A percentile compares a stretch with the other conserved stretches of the same genome.
phyloP scores from a whole-genome alignment of 2,113 vertebrate genomes.

The Pyxicephalus adspersus region DNA sequence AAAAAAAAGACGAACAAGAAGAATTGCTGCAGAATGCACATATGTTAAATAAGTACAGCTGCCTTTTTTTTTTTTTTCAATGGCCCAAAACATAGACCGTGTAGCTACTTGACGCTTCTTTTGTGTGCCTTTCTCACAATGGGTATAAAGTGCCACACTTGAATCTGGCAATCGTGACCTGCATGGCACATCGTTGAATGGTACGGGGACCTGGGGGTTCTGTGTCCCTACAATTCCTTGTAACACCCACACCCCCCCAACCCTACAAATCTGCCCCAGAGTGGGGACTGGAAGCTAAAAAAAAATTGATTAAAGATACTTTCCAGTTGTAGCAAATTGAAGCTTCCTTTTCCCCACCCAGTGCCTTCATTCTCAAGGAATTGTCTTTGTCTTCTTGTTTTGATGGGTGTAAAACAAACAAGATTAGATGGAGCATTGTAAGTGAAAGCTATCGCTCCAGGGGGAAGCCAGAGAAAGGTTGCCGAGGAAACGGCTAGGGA shows the following conservation, averaged over 20 bases:
- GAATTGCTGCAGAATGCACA: conserved; percentile 45
- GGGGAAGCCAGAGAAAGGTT: conserved; percentile 89
- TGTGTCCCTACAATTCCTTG: conserved; percentile 26
- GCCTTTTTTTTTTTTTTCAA: background rate
- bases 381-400: conserved; percentile 87
- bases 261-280: conserved; percentile 64
- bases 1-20: background rate
- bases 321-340: conserved; percentile 72
- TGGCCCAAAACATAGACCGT: conserved; percentile 13
- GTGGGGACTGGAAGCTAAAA: conserved; percentile 65
- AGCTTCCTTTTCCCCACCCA: conserved; percentile 73
- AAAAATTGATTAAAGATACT: conserved; percentile 53
- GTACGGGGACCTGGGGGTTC: conserved; percentile 20
- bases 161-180: conserved; percentile 46
- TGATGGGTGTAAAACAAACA: conserved; percentile 90
- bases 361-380: conserved; percentile 78
- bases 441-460: conserved; percentile 88
- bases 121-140: conserved; percentile 45
- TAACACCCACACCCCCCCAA: conserved; percentile 14
- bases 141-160: conserved; percentile 47
- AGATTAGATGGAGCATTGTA: conserved; percentile 86
- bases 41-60: conserved; percentile 53
- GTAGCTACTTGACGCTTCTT: conserved; percentile 51
- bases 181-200: conserved; percentile 43
- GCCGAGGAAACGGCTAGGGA: conserved; percentile 86